phyloP scores from a whole-genome alignment of 2,797 vertebrate genomes.

The Erethizon dorsatum region DNA sequence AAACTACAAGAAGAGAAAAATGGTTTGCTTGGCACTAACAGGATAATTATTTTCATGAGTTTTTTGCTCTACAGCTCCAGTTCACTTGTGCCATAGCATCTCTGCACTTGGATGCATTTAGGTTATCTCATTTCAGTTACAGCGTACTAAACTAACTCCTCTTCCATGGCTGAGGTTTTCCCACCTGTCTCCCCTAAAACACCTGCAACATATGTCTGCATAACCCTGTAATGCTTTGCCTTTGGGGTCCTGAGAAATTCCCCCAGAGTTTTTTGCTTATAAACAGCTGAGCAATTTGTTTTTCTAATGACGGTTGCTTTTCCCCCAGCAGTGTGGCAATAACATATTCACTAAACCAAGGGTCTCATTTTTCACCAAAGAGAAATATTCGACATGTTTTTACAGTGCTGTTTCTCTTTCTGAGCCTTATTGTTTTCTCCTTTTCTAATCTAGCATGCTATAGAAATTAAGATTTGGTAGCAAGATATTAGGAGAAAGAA shows the following conservation, averaged over 20 bases:
- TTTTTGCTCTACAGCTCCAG: slow-evolving; percentile 72
- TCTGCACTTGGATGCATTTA: slow-evolving; percentile 85
- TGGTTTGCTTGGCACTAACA: slow-evolving; percentile 78
- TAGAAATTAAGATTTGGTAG: slow-evolving; percentile 62
- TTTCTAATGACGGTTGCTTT: slow-evolving; percentile 90
- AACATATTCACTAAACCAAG: slow-evolving; percentile 88
- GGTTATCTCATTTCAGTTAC: slow-evolving; percentile 91
- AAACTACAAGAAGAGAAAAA: slow-evolving; percentile 73
- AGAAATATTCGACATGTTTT: slow-evolving; percentile 82
- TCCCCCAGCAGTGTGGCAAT: slow-evolving; percentile 88
- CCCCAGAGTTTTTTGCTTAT: slow-evolving; percentile 90
- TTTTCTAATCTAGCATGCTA: slow-evolving; percentile 67
- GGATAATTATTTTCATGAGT: slow-evolving; percentile 82
- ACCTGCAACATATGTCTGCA: slow-evolving; percentile 91
- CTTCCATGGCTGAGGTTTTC: slow-evolving; percentile 89
- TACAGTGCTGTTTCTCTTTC: slow-evolving; percentile 85
- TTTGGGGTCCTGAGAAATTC: slow-evolving; percentile 91
- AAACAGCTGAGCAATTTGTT: slow-evolving; percentile 91
- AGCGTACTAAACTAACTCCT: slow-evolving; percentile 88
- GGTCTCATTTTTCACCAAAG: slow-evolving; percentile 89
- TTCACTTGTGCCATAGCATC: slow-evolving; percentile 80
- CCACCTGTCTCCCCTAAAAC: slow-evolving; percentile 92
- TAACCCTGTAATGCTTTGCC: slow-evolving; percentile 91
- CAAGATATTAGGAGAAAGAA: slow-evolving; percentile 62
- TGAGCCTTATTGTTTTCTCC: slow-evolving; percentile 87